A percentile compares a stretch with the other conserved stretches of the same genome.
Conservation (phyloP, 2,888 invertebrate genomes). For the Pollenia griseotomentosa region DNA sequence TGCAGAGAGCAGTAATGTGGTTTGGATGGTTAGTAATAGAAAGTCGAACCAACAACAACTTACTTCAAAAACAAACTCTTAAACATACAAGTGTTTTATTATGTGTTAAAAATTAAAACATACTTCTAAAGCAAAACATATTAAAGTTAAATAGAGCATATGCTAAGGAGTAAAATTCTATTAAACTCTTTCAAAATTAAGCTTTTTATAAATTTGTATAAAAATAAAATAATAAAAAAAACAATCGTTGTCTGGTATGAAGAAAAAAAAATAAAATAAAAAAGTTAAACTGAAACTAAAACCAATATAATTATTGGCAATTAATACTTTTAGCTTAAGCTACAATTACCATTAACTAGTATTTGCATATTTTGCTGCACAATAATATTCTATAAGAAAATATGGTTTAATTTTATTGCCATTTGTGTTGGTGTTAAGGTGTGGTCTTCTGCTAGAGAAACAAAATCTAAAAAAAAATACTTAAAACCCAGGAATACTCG, state of each 20-base stretch:
- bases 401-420: slow-evolving; percentile 58
- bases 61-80: neutral
- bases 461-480: slow-evolving; percentile 15
- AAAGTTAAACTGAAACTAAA: slow-evolving; percentile 71
- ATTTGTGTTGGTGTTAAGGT: slow-evolving; percentile 68
- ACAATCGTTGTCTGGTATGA: neutral
- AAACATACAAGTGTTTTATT: slow-evolving; percentile 62
- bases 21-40: slow-evolving; percentile 31
- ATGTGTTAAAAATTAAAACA: slow-evolving; percentile 62
- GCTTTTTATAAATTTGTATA: neutral
- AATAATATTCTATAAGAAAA: slow-evolving; percentile 49
- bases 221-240: neutral
- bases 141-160: slow-evolving; percentile 52
- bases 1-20: slow-evolving; percentile 41
- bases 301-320: slow-evolving; percentile 84
- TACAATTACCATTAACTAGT: slow-evolving; percentile 68
- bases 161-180: slow-evolving; percentile 57
- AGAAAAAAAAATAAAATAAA: slow-evolving; percentile 4
- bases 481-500: slow-evolving; percentile 18
- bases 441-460: slow-evolving; percentile 47
- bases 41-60: slow-evolving; percentile 8
- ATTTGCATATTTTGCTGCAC: slow-evolving; percentile 68
- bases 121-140: slow-evolving; percentile 55
- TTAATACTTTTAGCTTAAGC: slow-evolving; percentile 74
- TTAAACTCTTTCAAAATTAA: neutral